phyloP scores from a whole-genome alignment of 2,113 vertebrate species.

The Neodon shergylaensis region DNA sequence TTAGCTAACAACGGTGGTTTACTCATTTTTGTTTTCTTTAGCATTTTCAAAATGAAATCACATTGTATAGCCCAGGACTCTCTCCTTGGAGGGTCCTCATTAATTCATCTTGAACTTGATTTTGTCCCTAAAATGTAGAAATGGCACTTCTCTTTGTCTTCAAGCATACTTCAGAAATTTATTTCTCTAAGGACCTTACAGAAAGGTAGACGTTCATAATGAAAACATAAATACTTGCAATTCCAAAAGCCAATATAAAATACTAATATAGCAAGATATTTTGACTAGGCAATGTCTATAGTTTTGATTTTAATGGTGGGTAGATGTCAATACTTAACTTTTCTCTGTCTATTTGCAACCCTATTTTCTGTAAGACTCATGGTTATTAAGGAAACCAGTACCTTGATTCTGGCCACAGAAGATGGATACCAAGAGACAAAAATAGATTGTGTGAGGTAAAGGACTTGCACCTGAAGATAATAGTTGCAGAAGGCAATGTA shows the following conservation, averaged over 20 bases:
- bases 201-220: not conserved
- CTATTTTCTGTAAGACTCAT: not conserved
- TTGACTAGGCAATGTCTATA: not conserved
- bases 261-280: not conserved
- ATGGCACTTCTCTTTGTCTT: not conserved
- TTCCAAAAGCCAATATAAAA: not conserved
- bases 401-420: not conserved
- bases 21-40: not conserved
- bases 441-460: not conserved
- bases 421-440: not conserved
- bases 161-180: not conserved
- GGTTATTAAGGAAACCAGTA: not conserved
- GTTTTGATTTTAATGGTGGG: not conserved
- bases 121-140: not conserved
- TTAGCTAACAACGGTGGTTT: not conserved
- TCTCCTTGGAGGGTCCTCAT: not conserved
- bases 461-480: not conserved
- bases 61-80: not conserved
- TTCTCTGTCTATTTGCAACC: not conserved
- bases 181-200: not conserved
- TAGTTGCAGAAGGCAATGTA: not conserved
- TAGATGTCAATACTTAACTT: not conserved
- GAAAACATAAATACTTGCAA: not conserved
- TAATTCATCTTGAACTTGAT: not conserved
- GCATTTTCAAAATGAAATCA: not conserved